Evolutionary conservation across 2,888 invertebrate genomes (phyloP).

Genomic region (Drosophila leonis): DNA sequence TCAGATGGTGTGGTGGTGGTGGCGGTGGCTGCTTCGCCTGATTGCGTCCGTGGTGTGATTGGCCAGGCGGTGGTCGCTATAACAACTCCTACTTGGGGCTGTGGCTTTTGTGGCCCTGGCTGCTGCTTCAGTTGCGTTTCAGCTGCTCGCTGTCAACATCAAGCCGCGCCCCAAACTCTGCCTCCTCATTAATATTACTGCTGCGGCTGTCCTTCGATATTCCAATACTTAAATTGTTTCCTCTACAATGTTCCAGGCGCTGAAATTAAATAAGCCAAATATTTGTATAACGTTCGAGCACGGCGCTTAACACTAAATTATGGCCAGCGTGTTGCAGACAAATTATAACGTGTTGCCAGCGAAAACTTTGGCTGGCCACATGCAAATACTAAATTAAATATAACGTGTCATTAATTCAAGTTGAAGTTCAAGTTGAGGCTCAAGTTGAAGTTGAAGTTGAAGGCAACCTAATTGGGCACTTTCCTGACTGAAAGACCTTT

Average conservation of each 20-base stretch:
- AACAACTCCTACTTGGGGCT: conserved; percentile 13
- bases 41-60: conserved; percentile 20
- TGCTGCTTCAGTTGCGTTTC: conserved; percentile 39
- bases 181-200: conserved; percentile 66
- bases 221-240: conserved; percentile 44
- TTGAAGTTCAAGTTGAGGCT: conserved; percentile 41
- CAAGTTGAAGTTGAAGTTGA: conserved; percentile 1
- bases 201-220: conserved; percentile 25
- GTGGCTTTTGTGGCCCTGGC: conserved; percentile 21
- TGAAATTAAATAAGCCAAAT: conserved; percentile 48
- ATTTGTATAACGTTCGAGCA: conserved; percentile 18
- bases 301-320: conserved; percentile 15
- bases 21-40: conserved; percentile 25
- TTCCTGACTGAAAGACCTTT: not conserved
- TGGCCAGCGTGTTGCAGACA: conserved; percentile 17
- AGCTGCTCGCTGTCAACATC: conserved; percentile 52
- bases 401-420: conserved; percentile 32
- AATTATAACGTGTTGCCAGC: conserved; percentile 17
- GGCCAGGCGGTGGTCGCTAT: conserved; percentile 1
- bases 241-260: conserved; percentile 9
- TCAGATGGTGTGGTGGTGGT: conserved; percentile 15
- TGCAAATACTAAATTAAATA: conserved; percentile 44
- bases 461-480: not conserved
- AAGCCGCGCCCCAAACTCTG: conserved; percentile 36
- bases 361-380: conserved; percentile 39